Evolutionary conservation across 2,797 vertebrate genomes (phyloP).

Genomic region (Knipowitschia caucasica): DNA sequence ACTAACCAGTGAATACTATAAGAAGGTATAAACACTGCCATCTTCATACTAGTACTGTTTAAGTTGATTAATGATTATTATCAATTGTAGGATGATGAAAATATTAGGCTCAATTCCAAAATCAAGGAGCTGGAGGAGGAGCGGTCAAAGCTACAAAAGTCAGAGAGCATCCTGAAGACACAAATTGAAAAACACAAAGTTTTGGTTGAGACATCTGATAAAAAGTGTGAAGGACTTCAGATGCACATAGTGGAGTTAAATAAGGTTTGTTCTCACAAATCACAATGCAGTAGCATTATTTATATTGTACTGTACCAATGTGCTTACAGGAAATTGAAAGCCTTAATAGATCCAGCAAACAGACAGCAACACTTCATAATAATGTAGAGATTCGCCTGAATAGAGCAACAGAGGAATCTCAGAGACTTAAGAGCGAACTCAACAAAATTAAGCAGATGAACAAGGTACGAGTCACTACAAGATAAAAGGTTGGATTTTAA

Average conservation of each 20-base stretch:
- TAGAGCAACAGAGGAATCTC: constrained; percentile 88
- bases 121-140: constrained; percentile 85
- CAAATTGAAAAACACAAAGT: constrained; percentile 86
- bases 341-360: constrained; percentile 81
- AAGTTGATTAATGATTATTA: neutral
- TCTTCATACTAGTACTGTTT: neutral
- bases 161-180: constrained; percentile 75
- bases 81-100: constrained; percentile 83
- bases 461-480: constrained; percentile 72
- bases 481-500: neutral
- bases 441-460: constrained; percentile 82
- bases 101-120: constrained; percentile 71
- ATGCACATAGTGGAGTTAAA: constrained; percentile 78
- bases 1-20: constrained; percentile 79
- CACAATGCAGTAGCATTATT: too few relatives aligned
- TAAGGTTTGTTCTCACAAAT: constrained; percentile 73
- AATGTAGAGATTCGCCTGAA: constrained; percentile 86
- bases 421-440: constrained; percentile 83
- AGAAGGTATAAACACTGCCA: constrained; percentile 72
- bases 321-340: constrained; percentile 82
- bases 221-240: constrained; percentile 80
- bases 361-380: constrained; percentile 76
- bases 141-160: constrained; percentile 76
- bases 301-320: neutral
- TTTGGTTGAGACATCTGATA: constrained; percentile 80